Evolutionary conservation across 2,113 vertebrate species (phyloP), one percentile per base, ranked within the genome.

Genomic region (Protobothrops flavoviridis): DNA sequence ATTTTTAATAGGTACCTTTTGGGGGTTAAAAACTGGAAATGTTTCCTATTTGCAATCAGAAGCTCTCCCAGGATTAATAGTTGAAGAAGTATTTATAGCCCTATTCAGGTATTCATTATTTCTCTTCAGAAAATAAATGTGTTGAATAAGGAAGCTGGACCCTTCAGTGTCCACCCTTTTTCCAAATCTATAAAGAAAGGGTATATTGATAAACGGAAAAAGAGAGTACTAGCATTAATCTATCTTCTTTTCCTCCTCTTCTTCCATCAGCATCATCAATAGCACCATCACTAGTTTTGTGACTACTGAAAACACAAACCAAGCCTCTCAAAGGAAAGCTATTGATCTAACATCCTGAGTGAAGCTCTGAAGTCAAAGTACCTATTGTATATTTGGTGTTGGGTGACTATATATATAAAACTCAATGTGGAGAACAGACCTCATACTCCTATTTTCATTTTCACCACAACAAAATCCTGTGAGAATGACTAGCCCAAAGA

Each of bases 1-100:
- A 0, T 88, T 89, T 61, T 87, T 64, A 0, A 45, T 55, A 89
- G 0, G 53, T 5, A 56, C 10, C 59, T 59, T 64, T 88, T 90
- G 74, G 87, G 57, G 88, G 0, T 59, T 85, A 57, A 91, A 87
- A 87, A 91, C 88, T 86, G 3, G 23, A 94, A 93, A 57, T n/a
- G 5, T 3, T 91, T 0, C 55, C 29, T 1, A 90, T 45, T 86
- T 21, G 1, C 85, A 87, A 92, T 17, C 17, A 91, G 74, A 29
- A 93, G 20, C 11, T 57, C 92, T 59, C 85, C 9, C n/a, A 3
- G 0, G 4, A 26, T 26, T 48, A 57, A 59, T 50, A 91, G 64
- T 89, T 50, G 85, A 89, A 1, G 26, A 89, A 89, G 74, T 89
- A 89, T 85, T 21, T 85, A 26, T 24, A 89, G 50, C 7, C 5